Evolutionary conservation across 1,140 invertebrate species (phyloP).

Genomic region (Dendrolimus kikuchii): DNA sequence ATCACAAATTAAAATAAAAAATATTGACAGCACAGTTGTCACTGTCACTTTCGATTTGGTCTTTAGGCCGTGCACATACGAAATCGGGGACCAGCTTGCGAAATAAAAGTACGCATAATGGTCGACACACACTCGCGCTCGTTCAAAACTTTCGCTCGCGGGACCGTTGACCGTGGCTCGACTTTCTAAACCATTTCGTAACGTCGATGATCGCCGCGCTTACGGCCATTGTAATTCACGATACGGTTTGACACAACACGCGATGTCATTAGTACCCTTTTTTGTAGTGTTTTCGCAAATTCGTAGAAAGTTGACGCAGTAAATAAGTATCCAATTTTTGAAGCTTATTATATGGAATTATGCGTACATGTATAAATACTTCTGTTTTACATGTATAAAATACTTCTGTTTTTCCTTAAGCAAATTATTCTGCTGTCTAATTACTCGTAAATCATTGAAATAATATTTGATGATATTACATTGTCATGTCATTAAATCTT

Average conservation of each 20-base stretch:
- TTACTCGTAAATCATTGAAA: too few relatives aligned
- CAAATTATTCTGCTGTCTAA: too few relatives aligned
- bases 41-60: constrained; percentile 44
- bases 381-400: too few relatives aligned
- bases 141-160: constrained; percentile 54
- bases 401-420: too few relatives aligned
- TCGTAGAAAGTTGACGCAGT: constrained; percentile 41
- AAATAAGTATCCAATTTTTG: not conserved
- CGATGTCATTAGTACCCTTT: constrained; percentile 50
- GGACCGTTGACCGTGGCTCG: constrained; percentile 62
- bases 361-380: too few relatives aligned
- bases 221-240: constrained; percentile 60
- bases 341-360: too few relatives aligned
- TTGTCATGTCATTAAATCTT: too few relatives aligned
- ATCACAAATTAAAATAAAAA: not conserved
- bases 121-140: constrained; percentile 34
- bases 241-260: constrained; percentile 55
- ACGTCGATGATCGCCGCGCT: constrained; percentile 49
- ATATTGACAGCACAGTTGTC: constrained; percentile 1
- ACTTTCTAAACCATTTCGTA: constrained; percentile 69
- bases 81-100: constrained; percentile 25
- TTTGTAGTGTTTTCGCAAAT: constrained; percentile 54
- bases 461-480: too few relatives aligned
- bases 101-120: constrained; percentile 37
- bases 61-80: constrained; percentile 4